phyloP scores from a whole-genome alignment of 2,888 invertebrate species.

The Halocaridina rubra region DNA sequence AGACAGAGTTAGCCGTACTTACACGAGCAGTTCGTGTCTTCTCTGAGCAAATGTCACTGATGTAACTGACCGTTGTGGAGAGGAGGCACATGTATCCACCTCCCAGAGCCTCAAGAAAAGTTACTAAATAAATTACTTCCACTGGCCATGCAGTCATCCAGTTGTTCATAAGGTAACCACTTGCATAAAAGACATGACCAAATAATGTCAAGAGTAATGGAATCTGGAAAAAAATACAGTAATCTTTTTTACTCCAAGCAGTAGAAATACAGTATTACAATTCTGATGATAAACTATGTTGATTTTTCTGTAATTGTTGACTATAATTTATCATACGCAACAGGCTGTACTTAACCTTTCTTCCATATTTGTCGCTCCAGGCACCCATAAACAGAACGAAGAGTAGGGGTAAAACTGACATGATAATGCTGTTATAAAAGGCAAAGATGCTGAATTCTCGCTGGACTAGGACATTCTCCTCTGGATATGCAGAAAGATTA shows the following conservation, averaged over 20 bases:
- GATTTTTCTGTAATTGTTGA: too few species aligned
- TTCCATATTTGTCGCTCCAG: slow-evolving; percentile 22
- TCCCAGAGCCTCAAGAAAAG: slow-evolving; percentile 69
- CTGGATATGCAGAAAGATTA: slow-evolving; percentile 28
- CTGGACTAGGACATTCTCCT: slow-evolving; percentile 45
- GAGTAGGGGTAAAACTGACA: slow-evolving; percentile 64
- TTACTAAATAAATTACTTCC: slow-evolving; percentile 33
- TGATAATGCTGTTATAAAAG: slow-evolving; percentile 56
- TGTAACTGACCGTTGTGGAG: slow-evolving; percentile 65
- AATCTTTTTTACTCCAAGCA: too few species aligned
- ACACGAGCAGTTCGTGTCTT: slow-evolving; percentile 75
- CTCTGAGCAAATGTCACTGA: slow-evolving; percentile 68
- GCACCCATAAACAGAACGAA: slow-evolving; percentile 64
- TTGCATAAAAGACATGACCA: slow-evolving; percentile 26
- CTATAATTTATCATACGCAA: too few species aligned
- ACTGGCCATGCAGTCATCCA: slow-evolving; percentile 27
- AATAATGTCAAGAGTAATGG: slow-evolving; percentile 22
- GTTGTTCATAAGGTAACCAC: slow-evolving; percentile 33
- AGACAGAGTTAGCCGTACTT: slow-evolving; percentile 73
- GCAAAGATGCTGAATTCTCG: slow-evolving; percentile 53
- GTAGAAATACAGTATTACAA: too few species aligned
- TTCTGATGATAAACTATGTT: too few species aligned
- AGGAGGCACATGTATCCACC: slow-evolving; percentile 72
- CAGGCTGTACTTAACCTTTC: slow-evolving; percentile 18
- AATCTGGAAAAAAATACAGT: slow-evolving; percentile 56